Evolutionary conservation across 2,888 invertebrate species (phyloP), one percentile per base, ranked within the genome.

Genomic region (Eurytoma adleriae): DNA sequence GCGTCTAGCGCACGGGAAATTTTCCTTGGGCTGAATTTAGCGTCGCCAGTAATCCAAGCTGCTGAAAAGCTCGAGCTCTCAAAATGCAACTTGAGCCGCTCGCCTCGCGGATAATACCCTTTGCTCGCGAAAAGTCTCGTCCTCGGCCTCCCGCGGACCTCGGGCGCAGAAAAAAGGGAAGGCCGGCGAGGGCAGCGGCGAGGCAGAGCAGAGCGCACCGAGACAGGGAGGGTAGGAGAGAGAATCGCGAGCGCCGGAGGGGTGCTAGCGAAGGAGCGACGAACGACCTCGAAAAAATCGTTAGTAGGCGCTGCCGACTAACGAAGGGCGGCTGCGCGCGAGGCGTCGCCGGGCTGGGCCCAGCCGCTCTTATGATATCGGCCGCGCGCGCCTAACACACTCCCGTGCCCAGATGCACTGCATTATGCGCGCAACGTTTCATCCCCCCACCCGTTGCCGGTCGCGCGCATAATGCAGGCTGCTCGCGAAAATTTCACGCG

Each of bases 381-480:
- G 76, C 20, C 20, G 18, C 57, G 18, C 57, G 18, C 57, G 83
- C 83, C 82, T 83, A 62, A 67, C 68, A 52, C 54, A 27, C 14
- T 4, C 1, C 18, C 27, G 13, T n/a, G 50, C 10, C 57, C 69
- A 79, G 76, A 82, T 77, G 79, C 79, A 56, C 75, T 76, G 72
- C 77, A 78, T 80, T 80, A 81, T 79, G 79, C 76, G 82, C 82
- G 79, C 75, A 79, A 82, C 82, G 83, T 81, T 82, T 84, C 80
- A 72, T 81, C 82, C 71, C 7, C 18, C 10, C 10, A 3, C 20
- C 57, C 40, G 40, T n/a, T 50, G 18, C 16, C 66, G 20, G 30
- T 56, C 61, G 68, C 59, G 62, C 50, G 69, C 61, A 61, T 62
- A 69, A 62, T 56, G 27, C 68, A 20, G 57, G 48, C 16, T 54